Percentiles rank a stretch among this genome's conserved stretches.
Conservation (phyloP, 2,888 invertebrate genomes). For the Scaptodrosophila latifasciaeformis region DNA sequence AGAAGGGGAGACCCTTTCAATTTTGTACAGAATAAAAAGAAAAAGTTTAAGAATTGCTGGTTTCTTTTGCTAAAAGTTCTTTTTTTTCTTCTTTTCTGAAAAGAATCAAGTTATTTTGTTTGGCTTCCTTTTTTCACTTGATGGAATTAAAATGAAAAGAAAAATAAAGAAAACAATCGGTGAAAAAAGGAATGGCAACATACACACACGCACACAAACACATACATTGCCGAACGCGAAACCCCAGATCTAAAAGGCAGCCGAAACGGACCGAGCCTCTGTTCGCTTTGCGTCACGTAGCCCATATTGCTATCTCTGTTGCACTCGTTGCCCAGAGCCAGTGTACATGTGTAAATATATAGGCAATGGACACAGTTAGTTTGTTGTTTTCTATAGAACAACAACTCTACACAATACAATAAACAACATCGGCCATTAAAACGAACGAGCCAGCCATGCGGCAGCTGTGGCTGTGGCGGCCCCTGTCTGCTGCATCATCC, state of each 20-base stretch:
- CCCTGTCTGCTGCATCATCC: conserved; percentile 21
- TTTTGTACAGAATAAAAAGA: too few species aligned
- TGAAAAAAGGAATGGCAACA: too few species aligned
- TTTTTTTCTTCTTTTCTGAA: too few species aligned
- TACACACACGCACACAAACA: not conserved
- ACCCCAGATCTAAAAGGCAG: conserved; percentile 33
- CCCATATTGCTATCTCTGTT: conserved; percentile 30
- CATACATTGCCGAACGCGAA: too few species aligned
- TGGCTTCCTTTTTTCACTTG: too few species aligned
- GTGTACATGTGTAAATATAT: too few species aligned
- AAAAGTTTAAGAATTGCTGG: too few species aligned
- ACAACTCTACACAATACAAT: conserved; percentile 29
- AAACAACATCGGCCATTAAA: conserved; percentile 27
- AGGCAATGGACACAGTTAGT: conserved; percentile 40
- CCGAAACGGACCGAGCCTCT: conserved; percentile 31
- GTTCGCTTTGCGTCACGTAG: conserved; percentile 44
- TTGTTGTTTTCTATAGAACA: conserved; percentile 43
- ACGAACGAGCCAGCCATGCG: conserved; percentile 29
- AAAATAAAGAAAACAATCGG: too few species aligned
- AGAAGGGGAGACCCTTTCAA: too few species aligned
- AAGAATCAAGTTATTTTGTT: too few species aligned
- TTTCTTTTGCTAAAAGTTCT: too few species aligned
- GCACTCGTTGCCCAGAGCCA: conserved; percentile 16
- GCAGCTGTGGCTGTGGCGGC: conserved; percentile 36
- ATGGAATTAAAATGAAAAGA: too few species aligned